Percentiles rank a stretch among this genome's conserved stretches.
These are phyloP conservation scores for Zingel zingel DNA, from an alignment of 2,113 vertebrate genomes.

Conservation along the genomic window DNA sequence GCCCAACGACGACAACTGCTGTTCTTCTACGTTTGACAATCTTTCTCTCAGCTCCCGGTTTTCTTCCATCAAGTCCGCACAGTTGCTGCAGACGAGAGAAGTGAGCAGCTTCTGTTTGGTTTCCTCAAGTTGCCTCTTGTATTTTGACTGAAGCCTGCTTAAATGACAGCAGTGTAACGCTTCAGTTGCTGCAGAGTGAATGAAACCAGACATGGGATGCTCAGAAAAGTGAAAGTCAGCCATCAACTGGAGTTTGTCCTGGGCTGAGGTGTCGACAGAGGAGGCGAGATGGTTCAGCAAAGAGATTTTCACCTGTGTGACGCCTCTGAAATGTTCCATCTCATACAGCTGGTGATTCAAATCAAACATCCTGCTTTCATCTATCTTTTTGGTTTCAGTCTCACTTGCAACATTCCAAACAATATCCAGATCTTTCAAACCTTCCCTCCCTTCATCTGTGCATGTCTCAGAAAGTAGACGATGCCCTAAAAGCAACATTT, in stretches of 20 bases:
- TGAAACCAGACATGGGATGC: background rate
- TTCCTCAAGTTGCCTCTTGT: conserved; percentile 1
- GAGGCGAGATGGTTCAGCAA: conserved; percentile 51
- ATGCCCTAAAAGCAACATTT: conserved; percentile 53
- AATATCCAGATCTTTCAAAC: conserved; percentile 4
- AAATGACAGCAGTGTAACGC: conserved; percentile 53
- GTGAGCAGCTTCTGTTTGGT: background rate
- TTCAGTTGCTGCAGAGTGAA: conserved; percentile 65
- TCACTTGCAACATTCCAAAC: conserved; percentile 34
- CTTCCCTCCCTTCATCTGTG: conserved; percentile 5
- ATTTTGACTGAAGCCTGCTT: conserved; percentile 4
- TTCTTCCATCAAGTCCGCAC: conserved; percentile 15
- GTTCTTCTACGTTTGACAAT: background rate
- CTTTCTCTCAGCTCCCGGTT: conserved; percentile 19
- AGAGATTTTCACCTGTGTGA: conserved; percentile 53
- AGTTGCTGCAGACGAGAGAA: conserved; percentile 41
- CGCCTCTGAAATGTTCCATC: conserved; percentile 31
- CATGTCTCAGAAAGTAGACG: conserved; percentile 23
- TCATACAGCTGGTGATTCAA: conserved; percentile 5
- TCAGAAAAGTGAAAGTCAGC: conserved; percentile 23
- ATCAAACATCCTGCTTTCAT: background rate
- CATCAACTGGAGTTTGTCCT: conserved; percentile 40
- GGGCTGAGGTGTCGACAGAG: conserved; percentile 18
- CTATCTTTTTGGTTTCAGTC: background rate
- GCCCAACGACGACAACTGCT: rapidly evolving